Evolutionary conservation across 2,797 vertebrate genomes (phyloP).

Genomic region (Sandelia bainsii): DNA sequence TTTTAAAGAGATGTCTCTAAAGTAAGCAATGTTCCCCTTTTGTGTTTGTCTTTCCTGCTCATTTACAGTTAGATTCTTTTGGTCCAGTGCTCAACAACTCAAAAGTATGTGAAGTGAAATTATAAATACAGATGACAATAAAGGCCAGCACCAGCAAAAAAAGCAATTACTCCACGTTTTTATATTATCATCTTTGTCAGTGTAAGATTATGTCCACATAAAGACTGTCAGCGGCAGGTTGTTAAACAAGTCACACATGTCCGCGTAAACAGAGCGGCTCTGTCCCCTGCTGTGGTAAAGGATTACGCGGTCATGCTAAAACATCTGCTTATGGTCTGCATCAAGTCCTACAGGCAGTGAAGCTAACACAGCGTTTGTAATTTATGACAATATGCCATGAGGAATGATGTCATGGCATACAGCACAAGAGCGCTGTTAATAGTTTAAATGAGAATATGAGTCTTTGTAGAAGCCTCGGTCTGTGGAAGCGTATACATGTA

Average conservation of each 20-base stretch:
- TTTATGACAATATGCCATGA: conserved; percentile 53
- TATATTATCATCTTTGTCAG: conserved; percentile 48
- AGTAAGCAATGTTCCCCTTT: background rate
- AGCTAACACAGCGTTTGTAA: conserved; percentile 42
- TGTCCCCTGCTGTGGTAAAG: conserved; percentile 53
- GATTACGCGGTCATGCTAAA: conserved; percentile 59
- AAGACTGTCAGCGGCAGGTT: conserved; percentile 51
- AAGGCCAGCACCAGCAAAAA: conserved; percentile 21
- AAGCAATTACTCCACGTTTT: conserved; percentile 31
- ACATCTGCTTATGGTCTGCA: conserved; percentile 55
- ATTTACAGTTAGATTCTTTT: conserved; percentile 5
- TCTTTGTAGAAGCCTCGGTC: conserved; percentile 13
- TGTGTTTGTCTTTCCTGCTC: background rate
- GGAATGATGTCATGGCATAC: conserved; percentile 24
- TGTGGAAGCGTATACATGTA: conserved; percentile 25
- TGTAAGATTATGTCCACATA: conserved; percentile 38
- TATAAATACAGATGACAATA: conserved; percentile 43
- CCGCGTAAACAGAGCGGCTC: conserved; percentile 52
- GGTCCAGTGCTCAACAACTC: conserved; percentile 26
- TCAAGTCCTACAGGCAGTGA: conserved; percentile 39
- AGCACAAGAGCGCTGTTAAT: conserved; percentile 39
- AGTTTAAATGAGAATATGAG: conserved; percentile 42
- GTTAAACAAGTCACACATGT: conserved; percentile 64
- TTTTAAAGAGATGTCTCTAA: conserved; percentile 6
- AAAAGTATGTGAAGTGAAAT: conserved; percentile 32